Conservation (phyloP, 2,113 vertebrate species). For the Malurus melanocephalus region DNA sequence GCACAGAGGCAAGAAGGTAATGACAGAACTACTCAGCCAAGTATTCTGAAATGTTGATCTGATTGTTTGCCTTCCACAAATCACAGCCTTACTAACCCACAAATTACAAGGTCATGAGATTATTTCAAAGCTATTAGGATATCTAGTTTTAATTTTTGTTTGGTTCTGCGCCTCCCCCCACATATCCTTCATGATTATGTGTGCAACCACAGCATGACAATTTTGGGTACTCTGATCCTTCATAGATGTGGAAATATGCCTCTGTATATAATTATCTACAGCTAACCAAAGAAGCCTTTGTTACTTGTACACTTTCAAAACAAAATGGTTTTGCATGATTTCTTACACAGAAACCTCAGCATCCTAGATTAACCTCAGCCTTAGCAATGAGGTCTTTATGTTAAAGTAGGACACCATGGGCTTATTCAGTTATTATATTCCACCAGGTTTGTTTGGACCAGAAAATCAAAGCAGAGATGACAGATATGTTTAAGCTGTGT, state of each 20-base stretch:
- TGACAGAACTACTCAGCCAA: not conserved
- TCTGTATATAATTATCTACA: not conserved
- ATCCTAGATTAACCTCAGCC: slow-evolving; percentile 48
- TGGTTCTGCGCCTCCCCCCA: not conserved
- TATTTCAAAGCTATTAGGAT: not conserved
- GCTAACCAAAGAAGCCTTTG: not conserved
- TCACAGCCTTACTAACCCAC: not conserved
- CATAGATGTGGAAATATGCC: not conserved
- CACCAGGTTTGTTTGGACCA: slow-evolving; percentile 23
- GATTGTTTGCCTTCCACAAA: not conserved
- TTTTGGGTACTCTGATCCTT: not conserved
- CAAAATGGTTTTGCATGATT: not conserved
- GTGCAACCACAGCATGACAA: not conserved
- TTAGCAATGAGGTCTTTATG: slow-evolving; percentile 30
- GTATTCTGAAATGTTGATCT: not conserved
- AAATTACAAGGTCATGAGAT: not conserved
- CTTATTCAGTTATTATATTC: slow-evolving; percentile 54
- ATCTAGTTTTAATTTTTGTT: not conserved
- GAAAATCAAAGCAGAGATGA: slow-evolving; percentile 17
- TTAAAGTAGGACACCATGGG: slow-evolving; percentile 55
- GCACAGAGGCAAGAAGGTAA: not conserved
- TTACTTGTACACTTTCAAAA: not conserved
- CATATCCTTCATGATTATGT: not conserved
- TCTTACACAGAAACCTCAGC: slow-evolving; percentile 17
- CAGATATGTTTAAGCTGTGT: not conserved